Conservation (phyloP, 1,140 invertebrate species). For the Galendromus occidentalis region DNA sequence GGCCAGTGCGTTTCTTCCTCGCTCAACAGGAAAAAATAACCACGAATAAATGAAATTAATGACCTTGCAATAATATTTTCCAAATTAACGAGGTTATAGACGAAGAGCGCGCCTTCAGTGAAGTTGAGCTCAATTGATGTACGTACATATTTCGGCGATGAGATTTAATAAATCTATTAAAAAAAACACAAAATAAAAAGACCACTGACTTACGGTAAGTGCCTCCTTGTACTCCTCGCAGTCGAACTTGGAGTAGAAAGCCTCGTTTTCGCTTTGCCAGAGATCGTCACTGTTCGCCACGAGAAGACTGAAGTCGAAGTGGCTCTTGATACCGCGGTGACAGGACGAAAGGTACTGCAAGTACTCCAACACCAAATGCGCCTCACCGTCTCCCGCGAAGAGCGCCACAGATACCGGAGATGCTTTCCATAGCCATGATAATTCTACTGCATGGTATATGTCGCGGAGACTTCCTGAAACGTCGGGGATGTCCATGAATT, state of each 20-base stretch:
- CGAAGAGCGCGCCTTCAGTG: too few species aligned
- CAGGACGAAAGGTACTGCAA: not conserved
- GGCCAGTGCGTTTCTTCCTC: too few species aligned
- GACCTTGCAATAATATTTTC: too few species aligned
- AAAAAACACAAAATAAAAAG: too few species aligned
- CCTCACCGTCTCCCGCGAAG: not conserved
- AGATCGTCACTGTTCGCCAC: not conserved
- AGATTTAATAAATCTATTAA: too few species aligned
- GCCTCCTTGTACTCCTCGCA: not conserved
- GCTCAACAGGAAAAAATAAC: too few species aligned
- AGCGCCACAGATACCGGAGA: not conserved
- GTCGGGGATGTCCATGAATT: not conserved
- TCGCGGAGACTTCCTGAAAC: not conserved
- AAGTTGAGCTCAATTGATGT: too few species aligned
- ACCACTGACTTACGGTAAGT: not conserved
- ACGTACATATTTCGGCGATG: too few species aligned
- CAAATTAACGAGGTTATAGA: too few species aligned
- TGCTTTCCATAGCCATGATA: not conserved
- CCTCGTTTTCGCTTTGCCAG: not conserved
- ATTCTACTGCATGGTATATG: not conserved
- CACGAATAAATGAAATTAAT: too few species aligned
- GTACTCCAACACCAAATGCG: conserved; percentile 4
- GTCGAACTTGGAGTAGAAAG: conserved; percentile 2
- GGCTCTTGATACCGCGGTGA: not conserved
- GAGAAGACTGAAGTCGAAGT: not conserved